A percentile compares a stretch with the other conserved stretches of the same genome.
Conservation (phyloP, 2,888 invertebrate species). For the Perdita meconis region DNA sequence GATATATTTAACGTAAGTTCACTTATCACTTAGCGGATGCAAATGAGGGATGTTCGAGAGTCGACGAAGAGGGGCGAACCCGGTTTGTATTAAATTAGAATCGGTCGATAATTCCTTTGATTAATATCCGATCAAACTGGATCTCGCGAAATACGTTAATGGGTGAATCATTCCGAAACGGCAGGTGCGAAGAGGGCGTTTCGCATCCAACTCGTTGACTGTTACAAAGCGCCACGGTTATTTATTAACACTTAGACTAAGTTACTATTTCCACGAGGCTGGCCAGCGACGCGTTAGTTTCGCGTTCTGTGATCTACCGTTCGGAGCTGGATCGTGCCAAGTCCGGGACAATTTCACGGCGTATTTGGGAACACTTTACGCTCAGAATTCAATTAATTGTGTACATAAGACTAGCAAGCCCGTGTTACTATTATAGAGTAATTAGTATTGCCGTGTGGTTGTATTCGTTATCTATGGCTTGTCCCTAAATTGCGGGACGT, state of each 20-base stretch:
- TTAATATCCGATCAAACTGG: background rate
- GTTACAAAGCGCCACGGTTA: constrained; percentile 55
- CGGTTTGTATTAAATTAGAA: constrained; percentile 58
- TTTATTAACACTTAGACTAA: constrained; percentile 63
- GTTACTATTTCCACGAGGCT: constrained; percentile 66
- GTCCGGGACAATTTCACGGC: constrained; percentile 32
- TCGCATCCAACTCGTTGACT: constrained; percentile 47
- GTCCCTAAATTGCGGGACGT: background rate
- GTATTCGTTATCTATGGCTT: background rate
- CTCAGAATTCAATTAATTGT: constrained; percentile 19
- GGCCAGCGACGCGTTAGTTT: constrained; percentile 52
- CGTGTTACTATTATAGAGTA: background rate
- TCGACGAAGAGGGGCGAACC: constrained; percentile 26
- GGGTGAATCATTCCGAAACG: background rate
- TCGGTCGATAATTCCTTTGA: background rate
- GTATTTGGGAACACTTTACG: constrained; percentile 17
- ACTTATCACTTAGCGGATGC: constrained; percentile 84
- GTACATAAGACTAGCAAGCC: background rate
- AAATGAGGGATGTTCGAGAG: constrained; percentile 73
- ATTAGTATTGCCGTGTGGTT: background rate
- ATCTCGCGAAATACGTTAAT: background rate
- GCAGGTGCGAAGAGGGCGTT: background rate
- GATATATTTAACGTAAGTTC: constrained; percentile 82
- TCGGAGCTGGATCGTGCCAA: constrained; percentile 29
- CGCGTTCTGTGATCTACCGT: constrained; percentile 11